Conservation (phyloP, 2,113 vertebrate genomes). For the Zapus hudsonius region DNA sequence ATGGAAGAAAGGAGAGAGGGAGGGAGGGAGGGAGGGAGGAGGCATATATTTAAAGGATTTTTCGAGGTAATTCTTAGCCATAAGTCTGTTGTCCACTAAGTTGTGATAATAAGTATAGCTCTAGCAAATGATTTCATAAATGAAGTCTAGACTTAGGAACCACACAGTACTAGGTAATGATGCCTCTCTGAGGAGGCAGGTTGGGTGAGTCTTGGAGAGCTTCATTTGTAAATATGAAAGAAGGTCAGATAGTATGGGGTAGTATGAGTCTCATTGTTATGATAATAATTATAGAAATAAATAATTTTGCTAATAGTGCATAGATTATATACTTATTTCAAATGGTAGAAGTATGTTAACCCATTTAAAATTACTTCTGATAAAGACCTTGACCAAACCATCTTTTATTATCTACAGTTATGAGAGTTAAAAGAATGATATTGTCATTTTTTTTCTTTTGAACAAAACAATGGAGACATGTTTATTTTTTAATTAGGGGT, state of each 20-base stretch:
- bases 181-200: too few species aligned
- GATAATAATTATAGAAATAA: neutral
- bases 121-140: rapidly evolving
- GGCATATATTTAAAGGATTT: neutral
- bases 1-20: neutral
- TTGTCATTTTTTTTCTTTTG: neutral
- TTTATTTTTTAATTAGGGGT: too few species aligned
- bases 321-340: neutral
- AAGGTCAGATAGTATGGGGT: neutral
- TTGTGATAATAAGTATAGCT: neutral
- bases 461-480: neutral
- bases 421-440: neutral
- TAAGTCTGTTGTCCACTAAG: neutral
- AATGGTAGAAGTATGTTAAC: neutral
- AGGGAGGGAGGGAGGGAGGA: too few species aligned
- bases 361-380: neutral
- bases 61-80: neutral
- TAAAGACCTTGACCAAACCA: neutral
- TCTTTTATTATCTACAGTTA: neutral
- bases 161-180: too few species aligned
- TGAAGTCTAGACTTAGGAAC: neutral
- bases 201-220: neutral
- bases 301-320: neutral
- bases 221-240: neutral
- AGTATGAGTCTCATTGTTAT: neutral